phyloP scores from a whole-genome alignment of 1,140 invertebrate species.

The Megalopta genalis region DNA sequence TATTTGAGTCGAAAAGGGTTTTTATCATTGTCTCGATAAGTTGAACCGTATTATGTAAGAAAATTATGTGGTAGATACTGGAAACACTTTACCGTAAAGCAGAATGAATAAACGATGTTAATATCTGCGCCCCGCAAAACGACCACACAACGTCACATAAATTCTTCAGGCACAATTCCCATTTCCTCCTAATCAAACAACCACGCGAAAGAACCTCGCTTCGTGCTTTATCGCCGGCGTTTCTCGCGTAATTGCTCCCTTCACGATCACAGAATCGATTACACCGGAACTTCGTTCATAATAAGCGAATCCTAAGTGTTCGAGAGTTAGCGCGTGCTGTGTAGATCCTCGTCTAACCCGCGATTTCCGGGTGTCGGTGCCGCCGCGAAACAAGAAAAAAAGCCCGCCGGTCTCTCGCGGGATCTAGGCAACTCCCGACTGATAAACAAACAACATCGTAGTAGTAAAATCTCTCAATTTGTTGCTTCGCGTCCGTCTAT shows the following conservation, averaged over 20 bases:
- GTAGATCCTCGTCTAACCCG: not conserved
- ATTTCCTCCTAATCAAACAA: not conserved
- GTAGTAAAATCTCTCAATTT: slow-evolving; percentile 57
- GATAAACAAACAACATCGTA: slow-evolving; percentile 28
- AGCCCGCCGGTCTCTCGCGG: not conserved
- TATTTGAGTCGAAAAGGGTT: too few relatives aligned
- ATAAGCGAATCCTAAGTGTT: not conserved
- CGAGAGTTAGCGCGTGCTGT: not conserved
- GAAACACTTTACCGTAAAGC: too few relatives aligned
- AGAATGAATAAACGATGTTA: too few relatives aligned
- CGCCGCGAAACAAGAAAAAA: not conserved
- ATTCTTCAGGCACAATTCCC: not conserved
- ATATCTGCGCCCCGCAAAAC: too few relatives aligned
- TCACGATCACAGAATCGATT: not conserved
- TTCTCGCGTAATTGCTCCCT: not conserved
- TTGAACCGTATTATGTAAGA: too few relatives aligned
- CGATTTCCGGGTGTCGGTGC: not conserved
- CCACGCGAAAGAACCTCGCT: not conserved
- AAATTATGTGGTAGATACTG: too few relatives aligned
- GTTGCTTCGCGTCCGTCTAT: slow-evolving; percentile 49
- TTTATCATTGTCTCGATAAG: too few relatives aligned
- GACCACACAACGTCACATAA: too few relatives aligned
- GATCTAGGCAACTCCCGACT: not conserved
- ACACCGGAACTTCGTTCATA: not conserved
- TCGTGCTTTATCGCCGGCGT: not conserved